These are phyloP conservation scores for Stegodyphus dumicola DNA, from an alignment of 1,140 invertebrate species.

Conservation along the genomic window DNA sequence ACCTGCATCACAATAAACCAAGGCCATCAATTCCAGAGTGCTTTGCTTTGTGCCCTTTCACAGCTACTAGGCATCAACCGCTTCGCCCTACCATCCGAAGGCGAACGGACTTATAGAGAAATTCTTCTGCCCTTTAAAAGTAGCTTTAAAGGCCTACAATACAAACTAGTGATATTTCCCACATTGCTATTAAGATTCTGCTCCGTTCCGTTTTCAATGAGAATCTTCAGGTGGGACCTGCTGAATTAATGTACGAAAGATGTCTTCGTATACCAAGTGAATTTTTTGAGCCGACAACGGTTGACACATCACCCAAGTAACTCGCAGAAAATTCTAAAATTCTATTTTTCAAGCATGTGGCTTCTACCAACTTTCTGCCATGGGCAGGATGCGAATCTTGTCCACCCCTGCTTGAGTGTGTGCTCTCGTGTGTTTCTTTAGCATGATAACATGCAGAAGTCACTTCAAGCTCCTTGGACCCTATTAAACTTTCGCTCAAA, in stretches of 20 bases:
- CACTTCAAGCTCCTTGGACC: no score
- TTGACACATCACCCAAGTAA: background rate
- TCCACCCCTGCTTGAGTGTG: no score
- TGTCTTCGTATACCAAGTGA: background rate
- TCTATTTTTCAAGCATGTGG: background rate
- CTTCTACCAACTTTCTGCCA: background rate
- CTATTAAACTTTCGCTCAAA: no score
- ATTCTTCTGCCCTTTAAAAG: constrained; percentile 69
- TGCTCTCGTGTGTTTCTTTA: no score
- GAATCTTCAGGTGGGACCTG: background rate
- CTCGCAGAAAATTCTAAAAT: background rate
- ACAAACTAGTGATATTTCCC: constrained; percentile 59
- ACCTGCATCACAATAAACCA: constrained; percentile 62
- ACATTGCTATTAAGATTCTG: constrained; percentile 66
- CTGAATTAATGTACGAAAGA: background rate
- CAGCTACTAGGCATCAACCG: no score
- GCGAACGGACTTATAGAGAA: constrained; percentile 67
- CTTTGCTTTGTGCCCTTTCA: constrained; percentile 4
- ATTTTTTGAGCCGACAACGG: background rate
- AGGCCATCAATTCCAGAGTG: constrained; percentile 67
- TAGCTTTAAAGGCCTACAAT: constrained; percentile 57
- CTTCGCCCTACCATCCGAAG: constrained; percentile 63
- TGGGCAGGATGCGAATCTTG: background rate
- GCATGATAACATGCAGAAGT: no score
- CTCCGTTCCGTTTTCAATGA: constrained; percentile 62